Evolutionary conservation across 2,888 invertebrate genomes (phyloP).

Genomic region (Vesta saturnalis): DNA sequence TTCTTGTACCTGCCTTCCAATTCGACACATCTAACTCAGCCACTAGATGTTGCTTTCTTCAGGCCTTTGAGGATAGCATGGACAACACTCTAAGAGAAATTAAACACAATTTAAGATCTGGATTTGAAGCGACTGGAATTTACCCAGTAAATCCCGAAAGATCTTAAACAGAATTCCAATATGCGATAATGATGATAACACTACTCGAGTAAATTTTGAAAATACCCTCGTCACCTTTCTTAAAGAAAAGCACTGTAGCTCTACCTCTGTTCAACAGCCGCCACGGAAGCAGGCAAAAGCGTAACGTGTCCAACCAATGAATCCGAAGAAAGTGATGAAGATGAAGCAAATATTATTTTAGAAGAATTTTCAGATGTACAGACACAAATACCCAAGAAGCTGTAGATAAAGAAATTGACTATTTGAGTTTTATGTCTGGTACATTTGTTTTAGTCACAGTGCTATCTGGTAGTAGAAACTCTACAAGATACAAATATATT

Average conservation of each 20-base stretch:
- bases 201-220: background rate
- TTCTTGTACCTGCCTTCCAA: slow-evolving; percentile 50
- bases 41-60: slow-evolving; percentile 48
- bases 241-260: background rate
- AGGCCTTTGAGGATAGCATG: slow-evolving; percentile 46
- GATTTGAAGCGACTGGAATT: background rate
- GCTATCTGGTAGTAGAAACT: background rate
- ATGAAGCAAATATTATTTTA: background rate
- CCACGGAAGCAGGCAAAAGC: background rate
- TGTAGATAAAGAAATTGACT: background rate
- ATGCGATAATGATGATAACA: background rate
- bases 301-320: background rate
- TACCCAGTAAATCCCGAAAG: background rate
- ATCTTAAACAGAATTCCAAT: slow-evolving; percentile 1
- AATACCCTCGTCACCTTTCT: background rate
- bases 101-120: background rate
- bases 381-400: background rate
- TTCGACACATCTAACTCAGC: slow-evolving; percentile 46
- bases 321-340: background rate
- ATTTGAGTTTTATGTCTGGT: background rate
- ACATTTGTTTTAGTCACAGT: background rate
- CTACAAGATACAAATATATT: background rate
- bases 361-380: too few relatives aligned
- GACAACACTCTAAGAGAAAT: slow-evolving; percentile 18
- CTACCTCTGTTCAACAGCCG: too few relatives aligned